phyloP scores from a whole-genome alignment of 2,888 invertebrate genomes.

The Sthenelais limicola region DNA sequence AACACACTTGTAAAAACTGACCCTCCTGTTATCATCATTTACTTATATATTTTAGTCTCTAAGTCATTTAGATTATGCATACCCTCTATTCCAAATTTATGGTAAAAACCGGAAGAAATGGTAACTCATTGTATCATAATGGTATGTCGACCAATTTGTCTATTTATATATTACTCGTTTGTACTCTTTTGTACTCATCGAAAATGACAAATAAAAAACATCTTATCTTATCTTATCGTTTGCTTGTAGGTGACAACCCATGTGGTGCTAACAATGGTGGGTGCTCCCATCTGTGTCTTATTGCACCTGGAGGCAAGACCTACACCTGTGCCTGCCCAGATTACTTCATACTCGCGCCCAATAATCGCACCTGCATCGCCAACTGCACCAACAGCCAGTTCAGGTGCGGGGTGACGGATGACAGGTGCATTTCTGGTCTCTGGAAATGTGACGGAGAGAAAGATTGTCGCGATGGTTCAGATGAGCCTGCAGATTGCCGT shows the following conservation, averaged over 20 bases:
- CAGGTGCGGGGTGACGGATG: conserved; percentile 61
- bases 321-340: conserved; percentile 95
- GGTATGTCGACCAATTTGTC: too few relatives aligned
- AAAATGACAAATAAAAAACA: too few relatives aligned
- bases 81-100: too few relatives aligned
- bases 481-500: conserved; percentile 69
- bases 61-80: too few relatives aligned
- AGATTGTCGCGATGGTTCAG: conserved; percentile 68
- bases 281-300: conserved; percentile 94
- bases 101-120: too few relatives aligned
- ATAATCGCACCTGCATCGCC: conserved; percentile 90
- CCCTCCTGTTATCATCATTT: too few relatives aligned
- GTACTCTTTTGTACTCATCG: too few relatives aligned
- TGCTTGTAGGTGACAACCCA: conserved; percentile 80
- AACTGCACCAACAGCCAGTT: conserved; percentile 85
- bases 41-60: too few relatives aligned
- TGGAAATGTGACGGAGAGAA: conserved; percentile 70
- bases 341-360: conserved; percentile 83
- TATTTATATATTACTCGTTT: too few relatives aligned
- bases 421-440: conserved; percentile 62
- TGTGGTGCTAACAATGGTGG: conserved; percentile 94
- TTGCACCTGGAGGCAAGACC: conserved; percentile 81
- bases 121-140: too few relatives aligned
- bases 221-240: background rate
- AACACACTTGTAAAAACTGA: too few relatives aligned